Evolutionary conservation across 2,113 vertebrate species (phyloP), one percentile per base, ranked within the genome.

Genomic region (Lota lota): DNA sequence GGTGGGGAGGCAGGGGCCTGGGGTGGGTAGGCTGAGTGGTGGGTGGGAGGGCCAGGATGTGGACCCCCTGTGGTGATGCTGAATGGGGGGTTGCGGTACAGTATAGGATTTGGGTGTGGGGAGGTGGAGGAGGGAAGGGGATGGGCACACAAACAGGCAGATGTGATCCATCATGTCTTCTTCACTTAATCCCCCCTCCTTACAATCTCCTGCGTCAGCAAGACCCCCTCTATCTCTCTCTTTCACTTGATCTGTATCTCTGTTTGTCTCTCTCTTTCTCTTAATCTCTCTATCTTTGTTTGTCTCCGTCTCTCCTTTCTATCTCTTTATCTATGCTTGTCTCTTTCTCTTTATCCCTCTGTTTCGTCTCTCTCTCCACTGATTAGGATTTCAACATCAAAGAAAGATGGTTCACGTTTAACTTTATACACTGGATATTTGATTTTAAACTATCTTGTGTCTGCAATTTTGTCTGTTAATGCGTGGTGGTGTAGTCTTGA

Each of bases 11-110:
- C 57, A 62, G 76, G 56, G n/a, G 51, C 74, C 22, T 63, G 76
- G 73, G 78, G 74, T 40, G 56, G 73, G 61, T 56, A 74, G 59
- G 75, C 70, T 74, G 83, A 47, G 40, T 47, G 40, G 40, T 74
- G 73, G 78, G 74, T 40, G 56, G 73, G 61, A 60, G 75, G 59
- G 75, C 70, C 77, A 84, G 84, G 83, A 84, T 83, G 73, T 36
- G 7, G 60, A 12, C 58, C 69, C 81, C 78, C 79, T 61, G 73
- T 77, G 19, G 84, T 77, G 81, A 69, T 0, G 58, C 66, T 85
- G 83, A 90, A 84, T 88, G 88, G 19, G 63, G 61, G 58, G 66
- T 60, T 61, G 47, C 47, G 54, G 65, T 47, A 58, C 63, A 47
- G 66, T 22, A 53, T 58, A 1, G 82, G 72, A 66, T 47, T 47